A percentile compares a stretch with the other conserved stretches of the same genome.
Conservation (phyloP, 1,140 invertebrate genomes). For the Hyles euphorbiae region DNA sequence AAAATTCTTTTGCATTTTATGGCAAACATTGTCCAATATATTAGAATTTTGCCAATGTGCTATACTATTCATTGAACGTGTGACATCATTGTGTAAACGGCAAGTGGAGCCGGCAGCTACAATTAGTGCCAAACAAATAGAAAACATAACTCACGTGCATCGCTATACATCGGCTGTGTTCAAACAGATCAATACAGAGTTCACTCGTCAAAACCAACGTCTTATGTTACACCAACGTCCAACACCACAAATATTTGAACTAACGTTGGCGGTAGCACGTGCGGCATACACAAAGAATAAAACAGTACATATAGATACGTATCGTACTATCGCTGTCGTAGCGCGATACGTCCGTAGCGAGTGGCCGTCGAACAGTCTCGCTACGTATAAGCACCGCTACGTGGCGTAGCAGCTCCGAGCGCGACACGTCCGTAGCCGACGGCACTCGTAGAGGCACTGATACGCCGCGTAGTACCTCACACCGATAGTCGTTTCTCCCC, state of each 20-base stretch:
- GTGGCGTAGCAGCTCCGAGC: background rate
- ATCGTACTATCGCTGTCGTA: too few relatives aligned
- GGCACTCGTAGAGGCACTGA: constrained; percentile 12
- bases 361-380: constrained; percentile 3
- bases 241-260: constrained; percentile 11
- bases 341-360: background rate
- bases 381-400: too few relatives aligned
- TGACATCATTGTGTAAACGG: too few relatives aligned
- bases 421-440: constrained; percentile 15
- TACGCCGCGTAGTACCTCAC: constrained; percentile 7
- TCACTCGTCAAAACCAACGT: constrained; percentile 9
- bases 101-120: too few relatives aligned
- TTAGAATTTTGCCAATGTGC: too few relatives aligned
- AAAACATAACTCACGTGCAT: constrained; percentile 5
- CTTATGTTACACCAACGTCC: constrained; percentile 8
- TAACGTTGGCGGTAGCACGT: background rate
- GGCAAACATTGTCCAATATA: too few relatives aligned
- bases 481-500: background rate
- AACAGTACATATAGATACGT: too few relatives aligned
- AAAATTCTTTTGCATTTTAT: too few relatives aligned
- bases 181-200: constrained; percentile 8
- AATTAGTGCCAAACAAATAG: background rate
- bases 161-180: background rate
- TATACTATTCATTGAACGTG: too few relatives aligned
- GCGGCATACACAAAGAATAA: too few relatives aligned